A percentile compares a stretch with the other conserved stretches of the same genome.
Conservation (phyloP, 2,113 vertebrate genomes). For the Eulemur macaco region DNA sequence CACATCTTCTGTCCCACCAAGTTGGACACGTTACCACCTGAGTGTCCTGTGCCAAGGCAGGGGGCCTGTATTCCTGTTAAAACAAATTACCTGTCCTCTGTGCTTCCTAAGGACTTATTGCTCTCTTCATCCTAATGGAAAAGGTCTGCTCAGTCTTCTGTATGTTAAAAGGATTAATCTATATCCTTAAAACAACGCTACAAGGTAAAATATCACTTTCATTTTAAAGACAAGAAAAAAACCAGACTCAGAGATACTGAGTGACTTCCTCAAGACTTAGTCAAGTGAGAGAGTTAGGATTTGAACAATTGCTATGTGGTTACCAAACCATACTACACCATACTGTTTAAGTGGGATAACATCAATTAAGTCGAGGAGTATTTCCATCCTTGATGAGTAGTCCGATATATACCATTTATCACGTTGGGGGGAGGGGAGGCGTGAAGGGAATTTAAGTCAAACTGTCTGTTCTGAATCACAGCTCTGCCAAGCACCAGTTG, state of each 20-base stretch:
- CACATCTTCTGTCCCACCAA: not conserved
- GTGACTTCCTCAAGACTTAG: not conserved
- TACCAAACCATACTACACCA: not conserved
- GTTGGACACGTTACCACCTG: not conserved
- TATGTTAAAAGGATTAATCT: not conserved
- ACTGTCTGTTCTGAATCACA: not conserved
- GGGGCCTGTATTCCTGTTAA: not conserved
- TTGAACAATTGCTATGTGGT: not conserved
- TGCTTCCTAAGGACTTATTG: not conserved
- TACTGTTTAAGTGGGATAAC: not conserved
- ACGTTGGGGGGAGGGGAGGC: not conserved
- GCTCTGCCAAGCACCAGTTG: not conserved
- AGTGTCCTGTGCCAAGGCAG: not conserved
- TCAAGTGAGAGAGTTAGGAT: not conserved
- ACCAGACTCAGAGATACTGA: not conserved
- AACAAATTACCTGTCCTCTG: not conserved
- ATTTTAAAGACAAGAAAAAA: not conserved
- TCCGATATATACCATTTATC: not conserved
- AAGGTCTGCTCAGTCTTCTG: not conserved
- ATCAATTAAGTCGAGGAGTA: not conserved
- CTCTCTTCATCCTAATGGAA: not conserved
- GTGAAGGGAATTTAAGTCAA: not conserved
- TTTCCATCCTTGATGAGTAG: not conserved
- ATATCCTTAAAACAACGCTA: not conserved
- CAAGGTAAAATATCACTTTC: not conserved